phyloP scores from a whole-genome alignment of 2,797 vertebrate genomes.

The Thalassophryne amazonica region DNA sequence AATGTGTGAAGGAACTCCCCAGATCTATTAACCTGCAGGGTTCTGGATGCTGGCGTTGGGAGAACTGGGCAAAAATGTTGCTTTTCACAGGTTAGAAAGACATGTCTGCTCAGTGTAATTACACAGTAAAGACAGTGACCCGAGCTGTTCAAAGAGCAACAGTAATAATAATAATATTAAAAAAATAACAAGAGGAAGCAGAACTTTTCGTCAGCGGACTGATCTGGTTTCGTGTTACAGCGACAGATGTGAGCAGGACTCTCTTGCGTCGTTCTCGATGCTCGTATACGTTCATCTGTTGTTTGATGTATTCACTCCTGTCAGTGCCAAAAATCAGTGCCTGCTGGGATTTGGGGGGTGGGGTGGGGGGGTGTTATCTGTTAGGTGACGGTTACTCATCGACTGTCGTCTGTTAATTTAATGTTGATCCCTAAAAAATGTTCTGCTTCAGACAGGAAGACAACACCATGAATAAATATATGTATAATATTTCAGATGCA shows the following conservation, averaged over 20 bases:
- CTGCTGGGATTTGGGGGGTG: slow-evolving; percentile 53
- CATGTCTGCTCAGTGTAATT: too few relatives aligned
- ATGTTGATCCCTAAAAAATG: slow-evolving; percentile 47
- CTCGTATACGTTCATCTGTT: slow-evolving; percentile 67
- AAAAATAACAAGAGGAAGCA: rapidly evolving
- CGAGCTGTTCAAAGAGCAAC: background rate
- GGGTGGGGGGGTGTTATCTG: slow-evolving; percentile 1
- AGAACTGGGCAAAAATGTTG: too few relatives aligned
- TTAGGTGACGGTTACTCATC: slow-evolving; percentile 57
- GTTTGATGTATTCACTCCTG: slow-evolving; percentile 67
- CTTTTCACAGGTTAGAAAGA: too few relatives aligned
- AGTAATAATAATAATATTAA: background rate
- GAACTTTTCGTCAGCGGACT: background rate
- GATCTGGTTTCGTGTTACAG: slow-evolving; percentile 6
- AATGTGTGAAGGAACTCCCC: too few relatives aligned
- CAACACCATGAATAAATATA: slow-evolving; percentile 50
- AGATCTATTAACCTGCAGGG: too few relatives aligned
- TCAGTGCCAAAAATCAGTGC: slow-evolving; percentile 59
- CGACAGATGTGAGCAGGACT: slow-evolving; percentile 59
- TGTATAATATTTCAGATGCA: slow-evolving; percentile 43
- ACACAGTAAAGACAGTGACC: too few relatives aligned
- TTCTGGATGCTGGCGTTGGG: too few relatives aligned
- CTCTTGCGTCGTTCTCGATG: slow-evolving; percentile 39
- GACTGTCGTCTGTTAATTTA: slow-evolving; percentile 63
- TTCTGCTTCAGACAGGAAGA: slow-evolving; percentile 41